Evolutionary conservation across 2,888 invertebrate genomes (phyloP), one percentile per base, ranked within the genome.

Genomic region (Melanchra persicariae): DNA sequence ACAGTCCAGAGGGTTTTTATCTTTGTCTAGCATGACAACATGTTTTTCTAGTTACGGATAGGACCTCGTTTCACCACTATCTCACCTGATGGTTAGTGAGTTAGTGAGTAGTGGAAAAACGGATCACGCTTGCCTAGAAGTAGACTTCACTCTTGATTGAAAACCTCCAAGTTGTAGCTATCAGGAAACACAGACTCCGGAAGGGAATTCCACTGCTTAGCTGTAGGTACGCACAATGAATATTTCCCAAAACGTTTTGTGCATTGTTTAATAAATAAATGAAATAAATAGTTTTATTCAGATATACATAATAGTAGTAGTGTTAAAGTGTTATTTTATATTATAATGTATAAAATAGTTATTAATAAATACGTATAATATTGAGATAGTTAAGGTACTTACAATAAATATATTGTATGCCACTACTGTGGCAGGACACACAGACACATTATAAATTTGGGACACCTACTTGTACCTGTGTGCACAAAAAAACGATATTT

Each of bases 401-500:
- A 54, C 52, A 54, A 54, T 54, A 54, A 8, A 54, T 54, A 54
- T 30, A 54, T 30, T 54, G 52, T 19, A 19, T 19, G 30, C 52
- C 52, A 51, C 24, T 52, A 52, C 26, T 52, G 52, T 26, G 52
- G 52, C 30, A 30, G 30, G 52, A 54, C 26, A 30, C 19, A 54
- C 7, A 52, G 2, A 54, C 30, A 54, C 9, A 30, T 30, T 49
- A 52, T 52, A 45, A 30, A 54, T 54, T 30, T 54, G 52, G 17
- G 7, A 54, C 52, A 54, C 52, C 52, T 54, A 54, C 52, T 30
- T 54, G 52, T 54, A 54, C 52, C 52, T 54, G 52, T 52, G 52
- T 52, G 52, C 52, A 52, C 52, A 52, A 52, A 6, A 52, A 52
- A 51, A 52, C 26, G 19, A 0, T n/a, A 52, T 17, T 26, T 43